phyloP scores from a whole-genome alignment of 2,797 vertebrate species.

The Eulemur albifrons region DNA sequence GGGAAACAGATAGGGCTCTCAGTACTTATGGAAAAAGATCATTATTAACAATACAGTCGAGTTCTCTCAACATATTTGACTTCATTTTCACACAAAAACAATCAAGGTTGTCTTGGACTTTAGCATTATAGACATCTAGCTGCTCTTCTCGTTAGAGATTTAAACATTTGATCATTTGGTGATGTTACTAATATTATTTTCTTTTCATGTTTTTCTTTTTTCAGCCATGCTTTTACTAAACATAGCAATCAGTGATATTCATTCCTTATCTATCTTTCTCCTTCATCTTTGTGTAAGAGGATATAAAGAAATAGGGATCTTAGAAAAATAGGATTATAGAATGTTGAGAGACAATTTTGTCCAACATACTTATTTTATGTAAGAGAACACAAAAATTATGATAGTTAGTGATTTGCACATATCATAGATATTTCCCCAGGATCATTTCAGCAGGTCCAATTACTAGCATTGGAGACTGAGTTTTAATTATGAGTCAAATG shows the following conservation, averaged over 20 bases:
- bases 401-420: not conserved
- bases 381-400: not conserved
- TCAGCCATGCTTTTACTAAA: not conserved
- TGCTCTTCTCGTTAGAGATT: not conserved
- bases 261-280: not conserved
- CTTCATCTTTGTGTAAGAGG: not conserved
- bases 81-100: not conserved
- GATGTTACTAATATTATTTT: not conserved
- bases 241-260: not conserved
- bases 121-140: not conserved
- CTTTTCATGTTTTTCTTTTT: not conserved
- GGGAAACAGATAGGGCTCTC: fast-evolving
- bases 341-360: not conserved
- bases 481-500: not conserved
- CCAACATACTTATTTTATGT: not conserved
- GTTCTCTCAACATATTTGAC: not conserved
- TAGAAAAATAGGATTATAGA: not conserved
- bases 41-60: not conserved
- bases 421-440: not conserved
- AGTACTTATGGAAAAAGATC: not conserved
- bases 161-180: not conserved
- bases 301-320: not conserved
- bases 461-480: not conserved
- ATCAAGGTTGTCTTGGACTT: not conserved
- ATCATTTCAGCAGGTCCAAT: not conserved